Evolutionary conservation across 2,797 vertebrate genomes (phyloP), one percentile per base, ranked within the genome.

Genomic region (Sebastes kiyomatsui): DNA sequence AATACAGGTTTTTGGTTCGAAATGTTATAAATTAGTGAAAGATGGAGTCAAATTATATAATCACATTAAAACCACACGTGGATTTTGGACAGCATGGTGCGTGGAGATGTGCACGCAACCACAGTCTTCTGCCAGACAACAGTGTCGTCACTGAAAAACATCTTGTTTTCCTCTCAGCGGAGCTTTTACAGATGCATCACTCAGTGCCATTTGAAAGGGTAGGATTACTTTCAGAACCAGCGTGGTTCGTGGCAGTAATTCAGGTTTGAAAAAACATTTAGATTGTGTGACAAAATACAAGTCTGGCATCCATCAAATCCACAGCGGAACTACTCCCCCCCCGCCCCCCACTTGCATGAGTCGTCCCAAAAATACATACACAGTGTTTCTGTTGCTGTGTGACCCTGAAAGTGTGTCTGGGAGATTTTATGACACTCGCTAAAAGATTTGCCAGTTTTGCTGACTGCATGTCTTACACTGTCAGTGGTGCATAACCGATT

Each of bases 371-470:
- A 84, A 75, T 55, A 82, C 71, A 80, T 33, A 52, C 82, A 73
- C 66, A 72, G 62, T 30, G 49, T 80, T 86, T 75, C 70, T 82
- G 67, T 65, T 74, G 79, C 80, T 74, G 79, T 78, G 85, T 82
- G 79, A 91, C 90, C 90, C 89, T 92, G 89, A 68, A 54, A 80
- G 69, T 82, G 66, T 86, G 76, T 86, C 85, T 86, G 73, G 23
- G 79, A 86, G 80, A 86, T 84, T 92, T 93, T 91, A 87, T 88
- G 85, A 88, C 78, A 87, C 82, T 69, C 78, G 52, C 72, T 80
- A 74, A 83, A 84, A 87, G 77, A 93, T 86, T 81, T 84, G 67
- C 72, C 80, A 85, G 61, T 88, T 92, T 82, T 94, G 89, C 90
- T 92, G 90, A 93, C 88, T 86, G 79, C 66, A 77, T 80, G 82